These are phyloP conservation scores for Schizotus pectinicornis DNA, from an alignment of 2,888 invertebrate species.

Conservation along the genomic window DNA sequence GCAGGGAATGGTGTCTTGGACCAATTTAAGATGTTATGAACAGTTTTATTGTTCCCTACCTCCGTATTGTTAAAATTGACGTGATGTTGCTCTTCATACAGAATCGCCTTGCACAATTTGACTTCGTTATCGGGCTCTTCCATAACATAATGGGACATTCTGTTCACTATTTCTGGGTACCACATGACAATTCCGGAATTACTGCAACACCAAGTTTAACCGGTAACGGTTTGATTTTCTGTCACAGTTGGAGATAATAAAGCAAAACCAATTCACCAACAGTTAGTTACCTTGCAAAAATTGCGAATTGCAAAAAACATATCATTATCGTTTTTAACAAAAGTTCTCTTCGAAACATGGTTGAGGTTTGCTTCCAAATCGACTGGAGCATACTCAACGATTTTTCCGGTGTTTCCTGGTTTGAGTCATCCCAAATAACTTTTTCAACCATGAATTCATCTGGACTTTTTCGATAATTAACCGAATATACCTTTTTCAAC, in stretches of 20 bases:
- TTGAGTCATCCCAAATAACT: slow-evolving; percentile 48
- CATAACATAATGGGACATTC: slow-evolving; percentile 51
- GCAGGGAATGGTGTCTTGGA: too few relatives aligned
- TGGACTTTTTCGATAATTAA: slow-evolving; percentile 49
- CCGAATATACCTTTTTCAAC: slow-evolving; percentile 49
- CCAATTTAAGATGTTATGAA: too few relatives aligned
- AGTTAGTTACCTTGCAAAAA: slow-evolving; percentile 54
- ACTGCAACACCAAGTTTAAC: slow-evolving; percentile 47
- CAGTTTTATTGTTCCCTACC: too few relatives aligned
- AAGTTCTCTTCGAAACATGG: slow-evolving; percentile 50
- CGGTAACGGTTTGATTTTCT: background rate
- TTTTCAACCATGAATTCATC: slow-evolving; percentile 50
- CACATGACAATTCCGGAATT: slow-evolving; percentile 66
- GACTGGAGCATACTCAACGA: slow-evolving; percentile 40
- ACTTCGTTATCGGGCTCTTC: slow-evolving; percentile 41
- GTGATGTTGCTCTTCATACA: slow-evolving; percentile 30
- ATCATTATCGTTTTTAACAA: slow-evolving; percentile 53
- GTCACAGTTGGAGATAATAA: too few relatives aligned
- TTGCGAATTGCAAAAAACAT: slow-evolving; percentile 56
- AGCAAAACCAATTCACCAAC: too few relatives aligned
- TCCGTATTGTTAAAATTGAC: background rate
- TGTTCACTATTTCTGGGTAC: slow-evolving; percentile 67
- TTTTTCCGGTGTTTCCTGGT: slow-evolving; percentile 31
- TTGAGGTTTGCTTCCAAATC: slow-evolving; percentile 56
- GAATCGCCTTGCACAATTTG: slow-evolving; percentile 49